Evolutionary conservation across 2,113 vertebrate species (phyloP).

Genomic region (Aptenodytes patagonicus): DNA sequence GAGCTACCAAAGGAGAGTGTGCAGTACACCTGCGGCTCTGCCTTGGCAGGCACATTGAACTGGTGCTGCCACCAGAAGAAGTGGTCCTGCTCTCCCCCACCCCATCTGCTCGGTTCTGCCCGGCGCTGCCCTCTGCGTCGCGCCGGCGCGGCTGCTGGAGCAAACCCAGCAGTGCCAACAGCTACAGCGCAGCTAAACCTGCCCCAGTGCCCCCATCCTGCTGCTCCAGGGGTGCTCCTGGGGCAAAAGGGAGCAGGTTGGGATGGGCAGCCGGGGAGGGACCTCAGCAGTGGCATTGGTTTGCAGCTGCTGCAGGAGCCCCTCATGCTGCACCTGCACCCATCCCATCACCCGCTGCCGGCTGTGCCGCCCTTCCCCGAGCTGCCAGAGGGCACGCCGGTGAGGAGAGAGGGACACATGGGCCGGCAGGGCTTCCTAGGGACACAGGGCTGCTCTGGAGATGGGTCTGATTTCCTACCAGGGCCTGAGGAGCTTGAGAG

Average conservation of each 20-base stretch:
- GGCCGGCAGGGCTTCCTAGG: neutral
- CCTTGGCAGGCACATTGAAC: neutral
- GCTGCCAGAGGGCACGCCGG: neutral
- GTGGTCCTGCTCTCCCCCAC: neutral
- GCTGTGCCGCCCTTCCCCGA: neutral
- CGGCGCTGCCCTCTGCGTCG: accelerated
- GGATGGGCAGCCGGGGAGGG: neutral
- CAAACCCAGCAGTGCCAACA: neutral
- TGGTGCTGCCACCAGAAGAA: neutral
- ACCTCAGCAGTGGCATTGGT: neutral
- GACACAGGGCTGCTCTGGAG: neutral
- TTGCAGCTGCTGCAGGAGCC: neutral
- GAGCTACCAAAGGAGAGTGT: neutral
- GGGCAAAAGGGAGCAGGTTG: accelerated
- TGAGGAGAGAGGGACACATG: neutral
- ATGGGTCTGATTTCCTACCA: neutral
- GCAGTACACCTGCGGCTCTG: neutral
- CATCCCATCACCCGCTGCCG: accelerated
- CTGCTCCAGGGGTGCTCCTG: neutral
- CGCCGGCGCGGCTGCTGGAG: neutral
- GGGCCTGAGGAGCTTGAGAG: neutral
- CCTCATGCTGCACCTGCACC: neutral
- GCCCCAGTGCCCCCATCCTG: neutral
- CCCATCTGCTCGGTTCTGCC: accelerated
- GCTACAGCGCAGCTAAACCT: neutral